These are phyloP conservation scores for Crocodylus rhombifer DNA, from an alignment of 2,797 vertebrate species.

Conservation along the genomic window DNA sequence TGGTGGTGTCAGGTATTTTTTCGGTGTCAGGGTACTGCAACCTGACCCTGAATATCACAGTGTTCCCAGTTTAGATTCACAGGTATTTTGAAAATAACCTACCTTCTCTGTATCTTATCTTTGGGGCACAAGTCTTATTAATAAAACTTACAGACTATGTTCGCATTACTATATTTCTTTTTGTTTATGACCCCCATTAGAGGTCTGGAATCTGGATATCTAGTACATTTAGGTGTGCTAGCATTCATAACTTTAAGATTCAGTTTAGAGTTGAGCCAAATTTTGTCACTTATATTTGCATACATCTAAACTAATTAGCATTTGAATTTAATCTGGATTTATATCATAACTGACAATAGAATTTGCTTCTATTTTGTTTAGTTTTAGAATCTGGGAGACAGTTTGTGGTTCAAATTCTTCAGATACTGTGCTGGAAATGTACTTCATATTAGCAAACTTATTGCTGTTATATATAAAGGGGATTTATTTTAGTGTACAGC, in stretches of 20 bases:
- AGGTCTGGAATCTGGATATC: constrained; percentile 6
- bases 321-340: not conserved
- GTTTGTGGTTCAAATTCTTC: rapidly evolving
- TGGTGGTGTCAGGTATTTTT: not conserved
- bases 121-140: not conserved
- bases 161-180: not conserved
- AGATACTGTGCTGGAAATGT: constrained; percentile 8
- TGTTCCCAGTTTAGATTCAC: not conserved
- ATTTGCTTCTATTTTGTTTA: not conserved
- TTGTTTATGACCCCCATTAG: not conserved
- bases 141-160: not conserved
- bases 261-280: not conserved
- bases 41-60: not conserved
- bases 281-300: not conserved
- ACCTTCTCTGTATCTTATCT: not conserved
- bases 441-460: constrained; percentile 28
- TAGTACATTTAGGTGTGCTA: not conserved
- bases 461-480: constrained; percentile 32
- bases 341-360: not conserved
- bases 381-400: not conserved
- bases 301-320: not conserved
- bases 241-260: not conserved
- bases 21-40: not conserved
- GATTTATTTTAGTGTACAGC: not conserved
- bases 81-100: not conserved